Evolutionary conservation across 2,888 invertebrate species (phyloP).

Genomic region (Thecophora atra): DNA sequence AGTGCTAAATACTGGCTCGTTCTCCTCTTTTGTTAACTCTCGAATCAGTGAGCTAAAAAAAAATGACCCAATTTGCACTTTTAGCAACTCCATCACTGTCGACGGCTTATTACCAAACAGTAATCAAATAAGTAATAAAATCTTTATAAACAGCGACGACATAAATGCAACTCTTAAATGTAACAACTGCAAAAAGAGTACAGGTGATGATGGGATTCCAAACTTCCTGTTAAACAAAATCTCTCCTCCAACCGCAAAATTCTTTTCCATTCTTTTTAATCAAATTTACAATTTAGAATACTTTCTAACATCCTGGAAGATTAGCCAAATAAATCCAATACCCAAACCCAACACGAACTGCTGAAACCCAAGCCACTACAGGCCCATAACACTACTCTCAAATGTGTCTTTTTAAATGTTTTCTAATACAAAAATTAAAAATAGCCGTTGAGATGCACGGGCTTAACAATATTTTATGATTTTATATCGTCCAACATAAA

Average conservation of each 20-base stretch:
- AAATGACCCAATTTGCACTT: not conserved
- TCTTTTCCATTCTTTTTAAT: constrained; percentile 21
- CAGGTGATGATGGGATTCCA: constrained; percentile 14
- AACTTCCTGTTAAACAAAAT: constrained; percentile 24
- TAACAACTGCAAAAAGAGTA: not conserved
- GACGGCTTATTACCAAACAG: too few relatives aligned
- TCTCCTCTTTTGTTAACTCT: not conserved
- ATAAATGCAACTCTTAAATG: not conserved
- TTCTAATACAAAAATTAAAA: not conserved
- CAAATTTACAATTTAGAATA: constrained; percentile 33
- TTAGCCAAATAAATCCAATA: not conserved
- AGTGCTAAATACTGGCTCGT: not conserved
- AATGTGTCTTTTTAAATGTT: not conserved
- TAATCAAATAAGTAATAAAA: not conserved
- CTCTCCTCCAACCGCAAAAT: not conserved
- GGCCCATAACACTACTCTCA: constrained; percentile 8
- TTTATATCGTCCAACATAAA: constrained; percentile 8
- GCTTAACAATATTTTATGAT: not conserved
- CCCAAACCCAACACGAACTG: not conserved
- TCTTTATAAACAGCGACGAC: not conserved
- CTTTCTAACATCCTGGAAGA: constrained; percentile 28
- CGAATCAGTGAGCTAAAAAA: not conserved
- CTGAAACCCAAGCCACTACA: not conserved
- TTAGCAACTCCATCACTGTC: not conserved
- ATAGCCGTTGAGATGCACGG: not conserved